Evolutionary conservation across 2,113 vertebrate species (phyloP), one percentile per base, ranked within the genome.

Genomic region (Passer domesticus): DNA sequence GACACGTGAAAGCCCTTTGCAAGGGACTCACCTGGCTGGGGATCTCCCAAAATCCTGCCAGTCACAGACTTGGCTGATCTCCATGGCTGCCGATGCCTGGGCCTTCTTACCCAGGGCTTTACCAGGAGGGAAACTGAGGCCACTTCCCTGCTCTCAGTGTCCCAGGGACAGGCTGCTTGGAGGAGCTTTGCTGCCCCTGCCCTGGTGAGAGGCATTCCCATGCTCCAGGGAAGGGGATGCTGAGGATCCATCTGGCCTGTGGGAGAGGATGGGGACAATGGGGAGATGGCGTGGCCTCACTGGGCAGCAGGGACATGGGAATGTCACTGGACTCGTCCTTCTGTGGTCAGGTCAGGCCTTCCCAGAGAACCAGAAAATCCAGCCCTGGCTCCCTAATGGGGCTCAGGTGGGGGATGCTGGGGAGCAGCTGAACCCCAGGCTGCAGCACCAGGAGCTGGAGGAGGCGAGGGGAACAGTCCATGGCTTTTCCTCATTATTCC

Each of bases 281-380:
- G 39, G 52, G 31, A 79, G 5, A 27, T 24, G 12, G 15, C 0
- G 0, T 49, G 35, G 56, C 22, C 50, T 63, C 35, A 41, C 17
- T 1, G 5, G 49, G 20, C n/a, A 41, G 44, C 47, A 93, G 63
- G 63, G 39, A 76, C 1, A 0, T 1, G 55, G 72, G 83, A 97
- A 95, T 96, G 96, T 72, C 79, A 70, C 56, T 2, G 2, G 72
- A 55, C 92, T 94, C 0, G 59, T 94, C 92, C 90, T 74, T 82
- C 59, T 8, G 46, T 88, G 90, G 80, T 77, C 33, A 73, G 67
- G 72, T 15, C 78, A 87, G 70, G 55, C 58, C 37, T 94, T 94
- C 72, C 72, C 19, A 79, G 59, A 90, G 59, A 96, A 62, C 95
- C 79, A 83, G 95, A 96, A 97, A 90, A 81, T 95, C 96, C 90